A percentile compares a stretch with the other conserved stretches of the same genome.
These are phyloP conservation scores for Gymnothorax reevesii DNA, from an alignment of 2,797 vertebrate genomes.

Conservation along the genomic window DNA sequence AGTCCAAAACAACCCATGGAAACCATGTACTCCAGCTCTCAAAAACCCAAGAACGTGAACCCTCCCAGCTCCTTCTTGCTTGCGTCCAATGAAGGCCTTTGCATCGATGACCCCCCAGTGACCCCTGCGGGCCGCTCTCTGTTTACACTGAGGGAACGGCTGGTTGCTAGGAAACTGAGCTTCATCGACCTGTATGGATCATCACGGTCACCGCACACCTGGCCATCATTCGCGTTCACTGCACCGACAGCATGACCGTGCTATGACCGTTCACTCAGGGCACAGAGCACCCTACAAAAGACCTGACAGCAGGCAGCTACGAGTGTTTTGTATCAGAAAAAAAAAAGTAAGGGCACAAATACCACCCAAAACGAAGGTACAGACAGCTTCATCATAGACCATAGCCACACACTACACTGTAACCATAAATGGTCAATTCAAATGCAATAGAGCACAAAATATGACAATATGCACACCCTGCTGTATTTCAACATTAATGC, in stretches of 20 bases:
- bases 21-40: constrained; percentile 22
- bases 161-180: constrained; percentile 69
- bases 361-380: constrained; percentile 18
- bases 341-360: constrained; percentile 19
- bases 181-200: constrained; percentile 68
- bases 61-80: constrained; percentile 29
- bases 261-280: constrained; percentile 46
- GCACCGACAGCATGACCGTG: constrained; percentile 54
- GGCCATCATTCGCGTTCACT: constrained; percentile 57
- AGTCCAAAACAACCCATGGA: constrained; percentile 40
- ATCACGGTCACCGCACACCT: constrained; percentile 72
- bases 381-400: background rate
- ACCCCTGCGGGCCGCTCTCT: constrained; percentile 63
- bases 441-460: background rate
- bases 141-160: constrained; percentile 70
- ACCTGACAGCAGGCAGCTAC: background rate
- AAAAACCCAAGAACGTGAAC: constrained; percentile 31
- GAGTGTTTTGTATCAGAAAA: background rate
- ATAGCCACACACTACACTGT: background rate
- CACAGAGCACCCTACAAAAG: constrained; percentile 52
- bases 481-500: background rate
- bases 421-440: background rate
- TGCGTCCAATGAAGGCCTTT: constrained; percentile 55
- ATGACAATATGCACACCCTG: background rate
- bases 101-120: constrained; percentile 61